Evolutionary conservation across 2,888 invertebrate genomes (phyloP), one percentile per base, ranked within the genome.

Genomic region (Pyrocoelia pectoralis): DNA sequence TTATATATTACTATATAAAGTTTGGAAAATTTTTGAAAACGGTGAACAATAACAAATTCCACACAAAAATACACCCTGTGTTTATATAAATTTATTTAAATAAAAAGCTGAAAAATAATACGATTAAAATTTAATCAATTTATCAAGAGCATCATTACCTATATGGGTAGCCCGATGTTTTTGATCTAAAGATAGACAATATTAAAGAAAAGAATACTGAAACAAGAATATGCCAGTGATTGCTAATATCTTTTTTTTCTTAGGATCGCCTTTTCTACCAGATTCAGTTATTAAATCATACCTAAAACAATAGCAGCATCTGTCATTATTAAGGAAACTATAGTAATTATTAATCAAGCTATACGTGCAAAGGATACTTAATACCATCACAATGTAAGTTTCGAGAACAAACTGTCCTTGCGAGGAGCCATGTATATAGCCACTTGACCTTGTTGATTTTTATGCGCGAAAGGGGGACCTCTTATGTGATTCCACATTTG

Each of bases 401-500:
- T 99, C 99, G 73, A 98, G 87, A 65, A 99, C 93, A 80, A 98
- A 93, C 82, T 99, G 98, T 15, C 96, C 96, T 77, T 97, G 96
- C 1, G 97, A 97, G 56, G 97, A 97, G 43, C 94, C 94, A 80
- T 98, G 97, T 68, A 98, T 95, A 77, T 97, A 98, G 90, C 89
- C 66, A 97, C 92, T 68, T 94, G 94, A 4, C 98, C 97, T 77
- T 91, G 94, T 75, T 93, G 90, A 8, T 93, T 91, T 76, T 93
- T 93, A 79, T 99, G 98, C 80, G 97, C 90, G 79, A 99, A 93
- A 1, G 99, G 98, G 5, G 99, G 98, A 2, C 97, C 95, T 74
- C 98, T 87, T 68, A 99, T 99, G 79, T 99, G 98, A 83, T 99
- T 99, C 99, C 99, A 99, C 98, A 99, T 99, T 83, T 99, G 99